Percentiles rank a stretch among this genome's conserved stretches.
Evolutionary conservation across 2,797 vertebrate species (phyloP).

Genomic region (Argyrosomus regius): DNA sequence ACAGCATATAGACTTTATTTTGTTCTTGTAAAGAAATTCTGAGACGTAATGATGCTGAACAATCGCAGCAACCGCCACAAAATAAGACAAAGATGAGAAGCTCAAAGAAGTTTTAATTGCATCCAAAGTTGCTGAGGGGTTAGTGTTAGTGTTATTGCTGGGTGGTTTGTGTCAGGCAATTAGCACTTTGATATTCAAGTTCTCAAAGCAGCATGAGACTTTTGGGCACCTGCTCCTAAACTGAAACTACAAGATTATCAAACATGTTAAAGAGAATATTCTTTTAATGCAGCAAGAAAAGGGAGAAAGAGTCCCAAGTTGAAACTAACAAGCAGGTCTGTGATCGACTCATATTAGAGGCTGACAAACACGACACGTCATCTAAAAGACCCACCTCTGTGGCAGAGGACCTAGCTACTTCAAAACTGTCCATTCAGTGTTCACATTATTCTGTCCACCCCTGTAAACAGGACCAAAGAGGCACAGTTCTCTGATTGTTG

Average conservation of each 20-base stretch:
- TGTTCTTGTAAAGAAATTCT: not conserved
- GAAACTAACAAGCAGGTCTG: too few relatives aligned
- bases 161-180: not conserved
- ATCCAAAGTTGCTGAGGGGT: not conserved
- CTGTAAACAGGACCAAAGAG: not conserved
- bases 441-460: constrained; percentile 12
- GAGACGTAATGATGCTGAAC: not conserved
- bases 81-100: not conserved
- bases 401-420: not conserved
- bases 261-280: not conserved
- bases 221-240: not conserved
- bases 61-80: not conserved
- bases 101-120: not conserved
- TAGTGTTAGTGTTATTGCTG: not conserved
- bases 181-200: not conserved
- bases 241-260: not conserved
- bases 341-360: too few relatives aligned
- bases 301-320: too few relatives aligned
- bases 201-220: not conserved
- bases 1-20: not conserved
- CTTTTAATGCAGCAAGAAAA: too few relatives aligned
- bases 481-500: not conserved
- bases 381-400: too few relatives aligned
- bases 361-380: too few relatives aligned
- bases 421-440: not conserved